Evolutionary conservation across 2,888 invertebrate species (phyloP), one percentile per base, ranked within the genome.

Genomic region (Morpho deidamia): DNA sequence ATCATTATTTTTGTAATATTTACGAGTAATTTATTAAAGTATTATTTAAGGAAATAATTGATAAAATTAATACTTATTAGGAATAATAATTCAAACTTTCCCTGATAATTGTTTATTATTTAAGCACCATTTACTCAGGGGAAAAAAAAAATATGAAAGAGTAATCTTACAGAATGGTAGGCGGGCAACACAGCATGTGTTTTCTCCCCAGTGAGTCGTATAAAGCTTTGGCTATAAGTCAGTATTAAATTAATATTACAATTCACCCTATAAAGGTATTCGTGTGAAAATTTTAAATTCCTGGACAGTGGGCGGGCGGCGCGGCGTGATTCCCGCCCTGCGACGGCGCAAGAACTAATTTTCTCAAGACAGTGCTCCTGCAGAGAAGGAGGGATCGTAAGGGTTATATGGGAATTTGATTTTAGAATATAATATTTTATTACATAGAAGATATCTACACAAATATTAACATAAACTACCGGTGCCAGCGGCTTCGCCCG

Each of bases 281-380:
- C 61, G 58, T 60, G 60, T 41, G 60, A 59, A 62, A 53, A 10
- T 49, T 34, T 42, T 32, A 37, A 38, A 41, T 54, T 47, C 55
- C 52, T 55, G 47, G 14, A 53, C 61, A 37, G 61, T 61, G 68
- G 78, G 80, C 78, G 78, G 72, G 66, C 65, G 62, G 64, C 81
- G 60, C 78, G 70, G 78, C 76, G 58, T 66, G 78, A 61, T 50
- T 35, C 52, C 62, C 46, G 64, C 55, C 68, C 67, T 72, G 73
- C 69, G 68, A 62, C 55, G 48, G 59, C 59, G 40, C 33, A 40
- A 2, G 3, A 8, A 11, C 23, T 35, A 43, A 7, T 10, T 11
- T 47, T 57, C 54, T 54, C 56, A 54, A 54, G 47, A 40, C 9
- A 11, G n/a, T 12, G 11, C 8, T 33, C 37, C 43, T 23, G 48